Conservation (phyloP, 2,888 invertebrate species). For the Ptychoptera albimana region DNA sequence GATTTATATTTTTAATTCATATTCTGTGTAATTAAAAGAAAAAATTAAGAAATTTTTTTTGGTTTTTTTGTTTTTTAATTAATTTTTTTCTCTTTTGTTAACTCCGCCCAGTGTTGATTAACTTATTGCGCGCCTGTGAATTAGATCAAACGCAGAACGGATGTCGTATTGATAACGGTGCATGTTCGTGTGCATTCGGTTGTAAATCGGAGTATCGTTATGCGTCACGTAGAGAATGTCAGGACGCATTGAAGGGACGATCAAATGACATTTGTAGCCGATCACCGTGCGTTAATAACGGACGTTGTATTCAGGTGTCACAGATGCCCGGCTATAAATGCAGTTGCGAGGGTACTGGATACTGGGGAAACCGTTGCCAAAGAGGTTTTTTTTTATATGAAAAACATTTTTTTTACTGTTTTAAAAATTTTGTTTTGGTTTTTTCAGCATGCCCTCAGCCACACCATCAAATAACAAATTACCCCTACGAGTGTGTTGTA, state of each 20-base stretch:
- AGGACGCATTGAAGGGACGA: constrained; percentile 36
- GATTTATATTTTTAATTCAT: no score
- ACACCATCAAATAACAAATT: constrained; percentile 6
- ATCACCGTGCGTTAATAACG: constrained; percentile 42
- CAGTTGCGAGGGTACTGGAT: constrained; percentile 46
- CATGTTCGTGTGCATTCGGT: constrained; percentile 43
- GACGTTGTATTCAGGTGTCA: constrained; percentile 43
- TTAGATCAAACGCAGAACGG: constrained; percentile 36
- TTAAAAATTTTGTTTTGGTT: no score
- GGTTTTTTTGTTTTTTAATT: no score
- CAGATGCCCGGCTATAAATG: constrained; percentile 42
- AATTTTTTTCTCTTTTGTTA: no score
- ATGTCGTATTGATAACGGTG: constrained; percentile 39
- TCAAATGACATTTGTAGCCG: constrained; percentile 41
- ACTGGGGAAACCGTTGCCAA: constrained; percentile 19
- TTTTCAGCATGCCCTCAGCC: constrained; percentile 11
- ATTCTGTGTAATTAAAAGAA: no score
- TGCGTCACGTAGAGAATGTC: constrained; percentile 37
- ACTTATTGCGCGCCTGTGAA: no score
- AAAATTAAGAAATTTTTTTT: no score
- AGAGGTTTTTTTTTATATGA: no score
- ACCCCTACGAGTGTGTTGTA: constrained; percentile 12
- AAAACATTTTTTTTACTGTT: not conserved
- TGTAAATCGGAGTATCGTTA: constrained; percentile 45
- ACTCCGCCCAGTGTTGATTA: no score